Conservation (phyloP, 2,888 invertebrate genomes). For the Alsophila aescularia region DNA sequence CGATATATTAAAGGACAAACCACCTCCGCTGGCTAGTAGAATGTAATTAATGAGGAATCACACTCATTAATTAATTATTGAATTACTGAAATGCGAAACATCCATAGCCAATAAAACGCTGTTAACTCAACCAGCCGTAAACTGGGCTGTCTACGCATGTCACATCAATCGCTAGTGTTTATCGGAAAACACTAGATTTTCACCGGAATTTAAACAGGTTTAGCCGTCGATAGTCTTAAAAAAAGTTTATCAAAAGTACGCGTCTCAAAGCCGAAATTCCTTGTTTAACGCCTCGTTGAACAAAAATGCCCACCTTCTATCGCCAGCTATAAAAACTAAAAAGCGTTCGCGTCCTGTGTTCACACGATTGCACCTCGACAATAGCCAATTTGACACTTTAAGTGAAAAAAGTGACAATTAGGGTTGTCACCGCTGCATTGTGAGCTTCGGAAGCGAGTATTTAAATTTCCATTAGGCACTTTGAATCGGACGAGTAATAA, state of each 20-base stretch:
- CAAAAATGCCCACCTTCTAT: constrained; percentile 42
- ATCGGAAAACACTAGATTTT: constrained; percentile 2
- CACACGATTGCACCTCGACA: constrained; percentile 66
- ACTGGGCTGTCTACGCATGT: not conserved
- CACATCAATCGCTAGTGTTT: not conserved
- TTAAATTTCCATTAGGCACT: constrained; percentile 82
- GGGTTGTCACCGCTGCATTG: constrained; percentile 66
- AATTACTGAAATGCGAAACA: no score
- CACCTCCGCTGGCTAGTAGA: no score
- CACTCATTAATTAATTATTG: no score
- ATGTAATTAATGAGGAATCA: no score
- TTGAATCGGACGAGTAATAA: constrained; percentile 53
- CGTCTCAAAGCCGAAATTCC: constrained; percentile 52
- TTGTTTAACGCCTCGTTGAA: constrained; percentile 46
- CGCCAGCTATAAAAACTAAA: constrained; percentile 43
- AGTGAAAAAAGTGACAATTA: constrained; percentile 68
- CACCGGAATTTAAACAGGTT: constrained; percentile 10
- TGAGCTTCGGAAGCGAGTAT: constrained; percentile 71
- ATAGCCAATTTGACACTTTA: constrained; percentile 79
- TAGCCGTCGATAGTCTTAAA: constrained; percentile 36
- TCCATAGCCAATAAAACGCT: not conserved
- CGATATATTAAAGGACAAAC: no score
- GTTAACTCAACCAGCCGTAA: not conserved
- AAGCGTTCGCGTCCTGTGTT: constrained; percentile 44
- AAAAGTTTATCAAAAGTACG: constrained; percentile 51